Conservation (phyloP, 2,797 vertebrate genomes). For the Lemur catta region DNA sequence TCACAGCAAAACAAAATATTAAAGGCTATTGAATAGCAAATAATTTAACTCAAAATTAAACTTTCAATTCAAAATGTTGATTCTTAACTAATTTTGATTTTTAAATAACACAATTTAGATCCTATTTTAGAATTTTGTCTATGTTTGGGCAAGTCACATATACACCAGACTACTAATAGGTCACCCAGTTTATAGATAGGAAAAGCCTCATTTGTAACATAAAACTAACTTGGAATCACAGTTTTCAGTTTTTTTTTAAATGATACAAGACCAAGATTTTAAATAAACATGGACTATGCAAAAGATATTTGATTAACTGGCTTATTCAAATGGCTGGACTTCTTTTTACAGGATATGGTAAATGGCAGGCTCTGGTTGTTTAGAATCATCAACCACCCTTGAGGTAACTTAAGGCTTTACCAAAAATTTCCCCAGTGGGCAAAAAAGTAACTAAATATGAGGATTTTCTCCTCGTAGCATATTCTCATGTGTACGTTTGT, state of each 20-base stretch:
- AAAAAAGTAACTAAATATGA: slow-evolving; percentile 59
- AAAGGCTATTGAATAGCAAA: neutral
- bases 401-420: slow-evolving; percentile 44
- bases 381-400: neutral
- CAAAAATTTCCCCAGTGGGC: slow-evolving; percentile 41
- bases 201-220: slow-evolving; percentile 33
- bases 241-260: slow-evolving; percentile 40
- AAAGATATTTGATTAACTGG: neutral
- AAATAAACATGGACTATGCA: neutral
- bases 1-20: slow-evolving; percentile 19
- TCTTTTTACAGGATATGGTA: slow-evolving; percentile 18
- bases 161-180: slow-evolving; percentile 34
- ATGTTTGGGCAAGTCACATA: slow-evolving; percentile 28
- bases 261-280: neutral
- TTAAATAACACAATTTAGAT: slow-evolving; percentile 25
- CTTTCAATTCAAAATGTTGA: neutral
- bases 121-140: neutral
- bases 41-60: slow-evolving; percentile 36
- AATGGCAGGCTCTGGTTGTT: slow-evolving; percentile 18
- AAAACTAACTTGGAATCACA: slow-evolving; percentile 38
- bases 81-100: slow-evolving; percentile 29
- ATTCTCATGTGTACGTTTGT: slow-evolving; percentile 47
- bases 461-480: slow-evolving; percentile 39
- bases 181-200: neutral
- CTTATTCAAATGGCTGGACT: neutral